phyloP scores from a whole-genome alignment of 2,797 vertebrate genomes.

The Phataginus tricuspis region DNA sequence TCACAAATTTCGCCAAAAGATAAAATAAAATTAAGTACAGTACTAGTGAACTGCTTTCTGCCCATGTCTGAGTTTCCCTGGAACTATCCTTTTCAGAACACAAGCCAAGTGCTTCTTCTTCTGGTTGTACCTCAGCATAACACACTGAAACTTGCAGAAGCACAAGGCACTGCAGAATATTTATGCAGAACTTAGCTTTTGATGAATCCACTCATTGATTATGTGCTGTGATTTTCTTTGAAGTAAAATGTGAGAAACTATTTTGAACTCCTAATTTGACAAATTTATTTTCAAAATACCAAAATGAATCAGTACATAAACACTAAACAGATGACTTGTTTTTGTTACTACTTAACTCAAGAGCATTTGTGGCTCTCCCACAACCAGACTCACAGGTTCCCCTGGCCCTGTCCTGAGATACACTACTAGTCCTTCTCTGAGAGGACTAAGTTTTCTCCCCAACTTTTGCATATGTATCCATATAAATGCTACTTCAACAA shows the following conservation, averaged over 20 bases:
- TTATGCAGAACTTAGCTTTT: not conserved
- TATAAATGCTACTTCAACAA: not conserved
- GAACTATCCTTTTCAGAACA: not conserved
- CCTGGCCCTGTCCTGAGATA: not conserved
- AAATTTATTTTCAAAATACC: constrained; percentile 37
- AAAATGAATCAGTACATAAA: constrained; percentile 32
- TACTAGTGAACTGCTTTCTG: not conserved
- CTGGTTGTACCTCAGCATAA: not conserved
- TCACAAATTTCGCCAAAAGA: not conserved
- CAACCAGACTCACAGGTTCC: not conserved
- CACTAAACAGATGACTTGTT: constrained; percentile 8
- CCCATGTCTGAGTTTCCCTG: not conserved
- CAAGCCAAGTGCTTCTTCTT: not conserved
- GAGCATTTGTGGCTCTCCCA: not conserved
- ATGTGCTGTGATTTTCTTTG: constrained; percentile 41
- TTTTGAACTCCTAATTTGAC: constrained; percentile 31
- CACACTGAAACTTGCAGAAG: constrained; percentile 1
- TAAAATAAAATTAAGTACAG: not conserved
- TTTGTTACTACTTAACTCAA: constrained; percentile 5
- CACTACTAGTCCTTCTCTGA: not conserved
- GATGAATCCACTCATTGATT: constrained; percentile 41
- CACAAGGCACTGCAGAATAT: not conserved
- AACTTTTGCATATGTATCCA: not conserved
- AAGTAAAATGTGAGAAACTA: constrained; percentile 34
- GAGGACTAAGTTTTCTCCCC: not conserved